Conservation (phyloP, 2,113 vertebrate species). For the Macquaria australasica region DNA sequence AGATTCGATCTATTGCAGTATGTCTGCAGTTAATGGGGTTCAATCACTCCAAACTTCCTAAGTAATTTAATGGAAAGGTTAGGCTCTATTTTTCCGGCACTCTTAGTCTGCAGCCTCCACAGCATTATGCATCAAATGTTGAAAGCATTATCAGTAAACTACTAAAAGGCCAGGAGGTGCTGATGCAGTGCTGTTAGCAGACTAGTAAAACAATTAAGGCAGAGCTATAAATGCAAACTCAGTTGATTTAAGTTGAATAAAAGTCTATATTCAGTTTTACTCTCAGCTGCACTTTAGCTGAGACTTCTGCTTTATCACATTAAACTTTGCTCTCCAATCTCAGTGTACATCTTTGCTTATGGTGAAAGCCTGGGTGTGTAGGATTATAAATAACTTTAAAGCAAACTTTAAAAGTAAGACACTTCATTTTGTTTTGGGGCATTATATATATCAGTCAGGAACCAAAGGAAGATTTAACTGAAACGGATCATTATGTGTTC, state of each 20-base stretch:
- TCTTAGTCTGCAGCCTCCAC: constrained; percentile 26
- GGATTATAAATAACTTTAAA: neutral
- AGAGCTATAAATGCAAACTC: constrained; percentile 73
- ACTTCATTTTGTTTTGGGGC: neutral
- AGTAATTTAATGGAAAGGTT: constrained; percentile 71
- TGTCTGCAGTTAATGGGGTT: constrained; percentile 59
- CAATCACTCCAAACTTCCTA: constrained; percentile 60
- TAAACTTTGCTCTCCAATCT: constrained; percentile 30
- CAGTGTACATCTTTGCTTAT: constrained; percentile 4
- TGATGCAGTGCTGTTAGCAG: constrained; percentile 75
- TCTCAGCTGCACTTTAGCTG: constrained; percentile 55
- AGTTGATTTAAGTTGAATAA: constrained; percentile 73
- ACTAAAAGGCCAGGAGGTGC: constrained; percentile 72
- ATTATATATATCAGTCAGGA: neutral
- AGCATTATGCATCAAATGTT: constrained; percentile 56
- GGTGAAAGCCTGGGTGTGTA: neutral
- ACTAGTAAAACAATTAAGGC: constrained; percentile 75
- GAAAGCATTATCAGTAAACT: constrained; percentile 72
- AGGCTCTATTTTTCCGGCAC: constrained; percentile 41
- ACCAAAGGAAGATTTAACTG: neutral
- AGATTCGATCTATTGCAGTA: constrained; percentile 53
- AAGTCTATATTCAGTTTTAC: constrained; percentile 62
- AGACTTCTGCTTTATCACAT: constrained; percentile 49
- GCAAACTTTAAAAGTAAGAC: neutral
- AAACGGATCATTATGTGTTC: neutral